Evolutionary conservation across 1,140 invertebrate genomes (phyloP).

Genomic region (Drosophila nasuta): DNA sequence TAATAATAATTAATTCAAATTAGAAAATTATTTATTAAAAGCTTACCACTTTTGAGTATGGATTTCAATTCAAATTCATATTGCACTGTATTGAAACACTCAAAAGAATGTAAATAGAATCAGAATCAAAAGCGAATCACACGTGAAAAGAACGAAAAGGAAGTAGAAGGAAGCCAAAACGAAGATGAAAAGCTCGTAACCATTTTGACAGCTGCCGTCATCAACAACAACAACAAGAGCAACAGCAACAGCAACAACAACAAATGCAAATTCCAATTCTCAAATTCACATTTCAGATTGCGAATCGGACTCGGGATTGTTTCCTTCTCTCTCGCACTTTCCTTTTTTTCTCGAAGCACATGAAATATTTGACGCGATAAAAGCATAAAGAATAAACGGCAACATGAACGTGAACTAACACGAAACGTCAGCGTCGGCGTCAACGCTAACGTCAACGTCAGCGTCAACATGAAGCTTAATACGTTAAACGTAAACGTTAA

Average conservation of each 20-base stretch:
- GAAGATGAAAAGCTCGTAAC: not conserved
- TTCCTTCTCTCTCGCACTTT: not conserved
- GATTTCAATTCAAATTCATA: too few relatives aligned
- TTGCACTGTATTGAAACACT: too few relatives aligned
- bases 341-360: not conserved
- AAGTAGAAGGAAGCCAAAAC: not conserved
- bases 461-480: not conserved
- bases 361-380: conserved; percentile 31
- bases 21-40: too few relatives aligned
- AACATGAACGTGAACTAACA: not conserved
- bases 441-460: not conserved
- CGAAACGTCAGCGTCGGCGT: conserved; percentile 3
- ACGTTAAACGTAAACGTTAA: not conserved
- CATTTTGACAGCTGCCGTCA: conserved; percentile 35
- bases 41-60: too few relatives aligned
- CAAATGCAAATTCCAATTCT: conserved; percentile 10
- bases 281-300: not conserved
- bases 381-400: conserved; percentile 22
- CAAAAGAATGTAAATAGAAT: not conserved
- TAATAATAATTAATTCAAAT: too few relatives aligned
- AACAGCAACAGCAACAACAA: too few relatives aligned
- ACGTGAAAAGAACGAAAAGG: not conserved
- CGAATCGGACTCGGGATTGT: too few relatives aligned
- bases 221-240: not conserved
- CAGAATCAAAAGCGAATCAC: conserved; percentile 1